Percentiles rank a stretch among this genome's conserved stretches.
Conservation (phyloP, 2,888 invertebrate genomes). For the Cheilosia urbana region DNA sequence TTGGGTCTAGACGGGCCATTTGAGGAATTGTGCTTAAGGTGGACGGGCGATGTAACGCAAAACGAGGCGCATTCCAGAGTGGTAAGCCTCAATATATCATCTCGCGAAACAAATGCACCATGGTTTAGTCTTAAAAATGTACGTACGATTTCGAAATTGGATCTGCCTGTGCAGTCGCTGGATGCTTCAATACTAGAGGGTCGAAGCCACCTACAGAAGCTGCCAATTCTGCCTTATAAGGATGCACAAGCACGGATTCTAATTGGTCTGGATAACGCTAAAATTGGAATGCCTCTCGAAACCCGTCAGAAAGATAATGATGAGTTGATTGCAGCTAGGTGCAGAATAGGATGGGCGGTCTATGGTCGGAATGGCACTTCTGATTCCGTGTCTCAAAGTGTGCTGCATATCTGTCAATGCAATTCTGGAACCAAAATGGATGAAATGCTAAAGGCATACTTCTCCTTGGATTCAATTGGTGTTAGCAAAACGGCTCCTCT, state of each 20-base stretch:
- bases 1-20: slow-evolving; percentile 51
- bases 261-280: slow-evolving; percentile 49
- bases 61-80: slow-evolving; percentile 53
- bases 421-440: slow-evolving; percentile 45
- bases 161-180: slow-evolving; percentile 48
- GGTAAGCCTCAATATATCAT: slow-evolving; percentile 47
- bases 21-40: slow-evolving; percentile 58
- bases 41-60: slow-evolving; percentile 72
- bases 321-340: slow-evolving; percentile 50
- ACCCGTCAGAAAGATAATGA: slow-evolving; percentile 31
- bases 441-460: slow-evolving; percentile 50
- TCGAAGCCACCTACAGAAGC: slow-evolving; percentile 5
- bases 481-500: slow-evolving; percentile 15
- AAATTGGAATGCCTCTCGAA: slow-evolving; percentile 54
- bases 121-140: slow-evolving; percentile 54
- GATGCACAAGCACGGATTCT: slow-evolving; percentile 45
- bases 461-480: slow-evolving; percentile 61
- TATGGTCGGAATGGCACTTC: slow-evolving; percentile 40
- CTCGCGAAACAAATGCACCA: not conserved
- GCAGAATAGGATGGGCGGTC: slow-evolving; percentile 65
- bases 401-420: slow-evolving; percentile 61
- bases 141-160: slow-evolving; percentile 53
- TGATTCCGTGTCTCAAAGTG: not conserved
- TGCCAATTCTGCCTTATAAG: slow-evolving; percentile 45
- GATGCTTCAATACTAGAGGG: slow-evolving; percentile 5